Conservation (phyloP, 2,888 invertebrate genomes). For the Tetheella fluctuosa region DNA sequence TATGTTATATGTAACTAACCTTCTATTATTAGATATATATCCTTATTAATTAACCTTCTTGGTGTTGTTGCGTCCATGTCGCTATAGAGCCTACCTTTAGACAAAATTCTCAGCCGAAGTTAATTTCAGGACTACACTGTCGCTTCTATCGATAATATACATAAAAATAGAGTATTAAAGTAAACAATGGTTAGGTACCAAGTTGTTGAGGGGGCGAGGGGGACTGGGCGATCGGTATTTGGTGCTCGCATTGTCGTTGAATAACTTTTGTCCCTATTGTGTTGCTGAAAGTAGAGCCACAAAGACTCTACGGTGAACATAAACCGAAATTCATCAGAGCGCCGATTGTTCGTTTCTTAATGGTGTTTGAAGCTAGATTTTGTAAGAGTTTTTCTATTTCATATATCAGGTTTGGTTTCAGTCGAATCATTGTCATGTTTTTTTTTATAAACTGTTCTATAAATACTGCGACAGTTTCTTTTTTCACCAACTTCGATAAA, state of each 20-base stretch:
- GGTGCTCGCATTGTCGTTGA: constrained; percentile 84
- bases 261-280: constrained; percentile 85
- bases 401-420: constrained; percentile 17
- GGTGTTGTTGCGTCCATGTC: no score
- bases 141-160: constrained; percentile 68
- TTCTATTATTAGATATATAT: no score
- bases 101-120: constrained; percentile 17
- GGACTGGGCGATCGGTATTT: constrained; percentile 81
- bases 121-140: constrained; percentile 66
- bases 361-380: constrained; percentile 67
- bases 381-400: constrained; percentile 35
- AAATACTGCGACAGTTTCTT: neutral
- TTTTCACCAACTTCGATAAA: no score
- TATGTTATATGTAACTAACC: no score
- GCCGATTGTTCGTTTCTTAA: constrained; percentile 79
- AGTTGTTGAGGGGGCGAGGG: constrained; percentile 56
- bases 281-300: constrained; percentile 81
- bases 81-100: no score
- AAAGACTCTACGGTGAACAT: constrained; percentile 80
- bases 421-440: constrained; percentile 16
- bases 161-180: constrained; percentile 81
- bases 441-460: neutral
- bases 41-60: no score
- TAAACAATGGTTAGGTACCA: constrained; percentile 79
- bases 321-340: constrained; percentile 83